phyloP scores from a whole-genome alignment of 2,797 vertebrate genomes.

The Tragelaphus eurycerus region DNA sequence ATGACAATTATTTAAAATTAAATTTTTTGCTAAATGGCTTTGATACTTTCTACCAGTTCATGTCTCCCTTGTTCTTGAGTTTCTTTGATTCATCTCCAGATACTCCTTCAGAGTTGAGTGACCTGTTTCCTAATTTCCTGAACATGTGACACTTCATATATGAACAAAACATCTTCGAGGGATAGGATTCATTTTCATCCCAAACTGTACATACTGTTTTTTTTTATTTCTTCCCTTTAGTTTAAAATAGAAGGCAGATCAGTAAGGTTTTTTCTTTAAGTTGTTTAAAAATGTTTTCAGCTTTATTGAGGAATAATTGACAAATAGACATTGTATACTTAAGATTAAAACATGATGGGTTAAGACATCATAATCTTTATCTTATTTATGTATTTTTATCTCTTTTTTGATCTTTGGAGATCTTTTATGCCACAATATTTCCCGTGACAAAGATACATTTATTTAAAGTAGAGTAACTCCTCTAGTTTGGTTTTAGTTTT shows the following conservation, averaged over 20 bases:
- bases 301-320: background rate
- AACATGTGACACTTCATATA: background rate
- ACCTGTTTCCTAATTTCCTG: constrained; percentile 5
- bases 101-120: background rate
- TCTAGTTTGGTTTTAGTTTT: background rate
- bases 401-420: background rate
- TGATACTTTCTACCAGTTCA: background rate
- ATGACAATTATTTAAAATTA: background rate
- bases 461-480: background rate
- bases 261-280: background rate
- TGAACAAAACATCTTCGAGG: background rate
- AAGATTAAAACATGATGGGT: background rate
- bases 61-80: background rate
- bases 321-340: background rate
- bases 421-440: background rate
- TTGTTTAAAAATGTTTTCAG: background rate
- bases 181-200: background rate
- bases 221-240: background rate
- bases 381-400: background rate
- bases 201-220: background rate
- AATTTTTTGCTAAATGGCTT: background rate
- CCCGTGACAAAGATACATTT: background rate
- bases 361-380: background rate
- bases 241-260: constrained; percentile 16
- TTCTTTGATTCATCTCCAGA: background rate